A percentile compares a stretch with the other conserved stretches of the same genome.
phyloP scores from a whole-genome alignment of 2,113 vertebrate species.

The Epinephelus cyanopodus region DNA sequence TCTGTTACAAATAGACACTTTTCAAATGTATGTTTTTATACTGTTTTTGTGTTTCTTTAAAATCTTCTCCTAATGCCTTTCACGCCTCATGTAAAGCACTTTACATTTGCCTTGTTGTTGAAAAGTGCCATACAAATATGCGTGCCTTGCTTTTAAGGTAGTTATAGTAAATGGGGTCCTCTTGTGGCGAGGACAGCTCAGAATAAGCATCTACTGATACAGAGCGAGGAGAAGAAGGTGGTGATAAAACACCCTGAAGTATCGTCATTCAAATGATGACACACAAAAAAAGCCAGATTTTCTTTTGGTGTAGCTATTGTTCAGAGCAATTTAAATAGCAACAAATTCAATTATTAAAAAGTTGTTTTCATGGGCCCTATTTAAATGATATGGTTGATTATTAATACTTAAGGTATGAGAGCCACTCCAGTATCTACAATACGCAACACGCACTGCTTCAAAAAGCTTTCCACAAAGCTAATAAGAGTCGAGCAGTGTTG shows the following conservation, averaged over 20 bases:
- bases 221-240: neutral
- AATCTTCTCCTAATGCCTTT: neutral
- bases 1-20: neutral
- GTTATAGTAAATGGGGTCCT: conserved; percentile 14
- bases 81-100: neutral
- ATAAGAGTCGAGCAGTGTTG: neutral
- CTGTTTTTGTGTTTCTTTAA: neutral
- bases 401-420: neutral
- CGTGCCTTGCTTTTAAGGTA: neutral
- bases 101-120: neutral
- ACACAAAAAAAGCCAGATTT: neutral
- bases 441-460: neutral
- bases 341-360: too few relatives aligned
- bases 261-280: neutral
- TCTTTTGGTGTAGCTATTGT: neutral
- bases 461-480: neutral
- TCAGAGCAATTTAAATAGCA: neutral
- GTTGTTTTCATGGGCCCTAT: neutral
- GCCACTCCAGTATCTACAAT: neutral
- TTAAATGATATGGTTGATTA: neutral
- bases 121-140: neutral
- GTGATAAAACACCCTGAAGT: neutral
- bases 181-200: neutral
- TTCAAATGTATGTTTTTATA: neutral
- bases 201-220: conserved; percentile 1